Percentiles rank a stretch among this genome's conserved stretches.
Evolutionary conservation across 1,140 invertebrate genomes (phyloP).

Genomic region (Apis laboriosa): DNA sequence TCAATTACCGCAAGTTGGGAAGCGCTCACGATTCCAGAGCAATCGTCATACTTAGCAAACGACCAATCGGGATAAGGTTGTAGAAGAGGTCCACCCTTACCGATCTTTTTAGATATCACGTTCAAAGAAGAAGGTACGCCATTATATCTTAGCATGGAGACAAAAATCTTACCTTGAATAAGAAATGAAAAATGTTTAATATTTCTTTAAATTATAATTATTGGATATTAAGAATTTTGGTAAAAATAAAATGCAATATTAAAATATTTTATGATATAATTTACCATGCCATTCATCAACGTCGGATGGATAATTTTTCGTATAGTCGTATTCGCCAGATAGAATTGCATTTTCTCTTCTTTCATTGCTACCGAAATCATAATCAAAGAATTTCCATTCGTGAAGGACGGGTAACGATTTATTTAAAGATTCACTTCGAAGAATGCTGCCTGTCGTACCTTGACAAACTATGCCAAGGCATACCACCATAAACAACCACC

Average conservation of each 20-base stretch:
- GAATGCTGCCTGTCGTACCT: no score
- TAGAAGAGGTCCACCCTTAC: conserved; percentile 55
- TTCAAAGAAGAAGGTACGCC: conserved; percentile 70
- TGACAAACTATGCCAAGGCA: neutral
- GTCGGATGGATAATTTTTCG: conserved; percentile 53
- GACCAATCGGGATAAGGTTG: conserved; percentile 67
- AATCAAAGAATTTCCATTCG: conserved; percentile 65
- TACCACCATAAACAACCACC: neutral
- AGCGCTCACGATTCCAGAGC: conserved; percentile 58
- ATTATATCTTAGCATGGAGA: conserved; percentile 75
- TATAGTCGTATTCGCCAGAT: conserved; percentile 79
- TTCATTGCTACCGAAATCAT: conserved; percentile 29
- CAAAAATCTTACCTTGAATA: conserved; percentile 52
- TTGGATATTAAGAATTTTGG: no score
- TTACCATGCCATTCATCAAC: conserved; percentile 49
- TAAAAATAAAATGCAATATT: neutral
- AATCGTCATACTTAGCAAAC: conserved; percentile 56
- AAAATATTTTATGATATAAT: no score
- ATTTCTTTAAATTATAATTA: no score
- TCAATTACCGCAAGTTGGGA: conserved; percentile 60
- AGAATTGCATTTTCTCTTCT: conserved; percentile 78
- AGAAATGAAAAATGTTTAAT: neutral
- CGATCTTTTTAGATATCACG: conserved; percentile 32
- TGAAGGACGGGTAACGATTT: neutral
- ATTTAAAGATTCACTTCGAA: neutral